Conservation (phyloP, 2,888 invertebrate genomes). For the Matsumyia berberina region DNA sequence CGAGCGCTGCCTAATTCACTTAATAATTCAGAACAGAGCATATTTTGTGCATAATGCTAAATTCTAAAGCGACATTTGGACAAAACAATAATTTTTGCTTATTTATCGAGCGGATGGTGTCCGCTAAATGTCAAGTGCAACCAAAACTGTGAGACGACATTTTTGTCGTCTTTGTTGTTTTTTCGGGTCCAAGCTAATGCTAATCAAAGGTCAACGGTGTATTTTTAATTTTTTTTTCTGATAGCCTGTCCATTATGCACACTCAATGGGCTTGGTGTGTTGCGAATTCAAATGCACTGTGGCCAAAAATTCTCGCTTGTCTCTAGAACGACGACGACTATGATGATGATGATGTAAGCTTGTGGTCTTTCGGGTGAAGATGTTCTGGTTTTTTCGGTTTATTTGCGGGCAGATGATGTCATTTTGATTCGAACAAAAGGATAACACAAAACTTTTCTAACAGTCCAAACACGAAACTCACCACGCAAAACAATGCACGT, state of each 20-base stretch:
- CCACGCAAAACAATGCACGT: slow-evolving; percentile 41
- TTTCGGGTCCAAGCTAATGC: slow-evolving; percentile 8
- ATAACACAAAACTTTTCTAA: neutral
- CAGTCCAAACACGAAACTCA: slow-evolving; percentile 21
- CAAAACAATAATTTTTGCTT: slow-evolving; percentile 4
- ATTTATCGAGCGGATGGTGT: slow-evolving; percentile 13
- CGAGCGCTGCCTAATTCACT: neutral
- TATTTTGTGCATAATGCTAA: neutral
- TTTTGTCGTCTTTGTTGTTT: too few species aligned
- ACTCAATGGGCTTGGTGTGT: neutral
- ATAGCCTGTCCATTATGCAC: neutral
- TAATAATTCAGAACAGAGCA: slow-evolving; percentile 1
- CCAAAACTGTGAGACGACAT: neutral
- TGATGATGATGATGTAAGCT: slow-evolving; percentile 43
- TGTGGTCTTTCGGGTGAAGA: neutral
- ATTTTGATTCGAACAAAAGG: neutral
- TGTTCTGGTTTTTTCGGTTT: slow-evolving; percentile 15
- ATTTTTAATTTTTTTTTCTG: slow-evolving; percentile 1
- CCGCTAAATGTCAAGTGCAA: slow-evolving; percentile 38
- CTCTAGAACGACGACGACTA: neutral
- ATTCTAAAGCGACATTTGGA: neutral
- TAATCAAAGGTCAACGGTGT: slow-evolving; percentile 21
- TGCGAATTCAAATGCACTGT: slow-evolving; percentile 14
- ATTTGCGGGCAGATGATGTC: slow-evolving; percentile 33
- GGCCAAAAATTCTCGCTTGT: neutral